Base-by-base conservation (phyloP, 2,888 invertebrate species). In the Volucella bombylans region DNA sequence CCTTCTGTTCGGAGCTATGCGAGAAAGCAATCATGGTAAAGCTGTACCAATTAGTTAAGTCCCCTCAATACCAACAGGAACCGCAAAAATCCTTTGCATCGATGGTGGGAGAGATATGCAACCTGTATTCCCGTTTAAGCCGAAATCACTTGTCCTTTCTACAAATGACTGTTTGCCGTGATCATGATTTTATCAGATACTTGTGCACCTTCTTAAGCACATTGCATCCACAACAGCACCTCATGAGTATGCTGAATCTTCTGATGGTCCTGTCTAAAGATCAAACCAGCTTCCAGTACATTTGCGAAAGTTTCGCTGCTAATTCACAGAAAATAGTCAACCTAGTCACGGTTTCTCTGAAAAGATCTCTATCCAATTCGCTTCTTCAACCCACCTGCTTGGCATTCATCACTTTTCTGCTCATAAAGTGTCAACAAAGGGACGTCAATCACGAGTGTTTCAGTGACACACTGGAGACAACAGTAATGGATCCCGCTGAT, bases 41-140 rank as follows among this genome's bases (percentile, higher is more conserved):
- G 6, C 86, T 91, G 4, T 88, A 89, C 82, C 90, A 89, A 79
- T 81, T 91, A 3, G 12, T 91, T 4, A 89, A 90, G 62, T 52
- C 71, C 8, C 72, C 82, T 0, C 71, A 82, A 0, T 83, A 82
- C 0, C 59, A 47, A 0, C 67, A 71, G 18, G 87, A 67, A 41
- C 86, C 47, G 10, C 10, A 72, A 50, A 86, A 86, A 23, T 82
- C 86, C 6, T 86, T 82, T 18, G 65, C 78, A 1, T 81, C 87
- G 12, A 89, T 91, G 88, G 87, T 90, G 2, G 88, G 86, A 0
- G 89, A 90, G 38, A 90, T 92, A 49, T 91, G 90, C 67, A 88
- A 88, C 43, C 83, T 92, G 2, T 89, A 91, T 57, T 82, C 88
- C 0, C 49, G 89, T n/a, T 90, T 89, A 61, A 88, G 89, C 71